phyloP scores from a whole-genome alignment of 2,888 invertebrate genomes.

The Lordiphosa fenestrarum region DNA sequence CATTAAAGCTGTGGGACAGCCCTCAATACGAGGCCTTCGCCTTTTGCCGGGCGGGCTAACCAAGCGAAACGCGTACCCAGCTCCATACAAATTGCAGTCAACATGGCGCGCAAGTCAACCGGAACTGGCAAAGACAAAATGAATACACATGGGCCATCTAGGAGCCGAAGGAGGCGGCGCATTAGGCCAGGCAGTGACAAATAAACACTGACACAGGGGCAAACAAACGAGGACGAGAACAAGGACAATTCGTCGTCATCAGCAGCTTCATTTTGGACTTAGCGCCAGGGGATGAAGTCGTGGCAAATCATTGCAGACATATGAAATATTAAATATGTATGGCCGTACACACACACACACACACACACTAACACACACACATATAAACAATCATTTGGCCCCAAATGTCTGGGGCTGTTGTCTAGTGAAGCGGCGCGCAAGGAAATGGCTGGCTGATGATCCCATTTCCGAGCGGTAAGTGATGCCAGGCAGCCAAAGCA shows the following conservation, averaged over 20 bases:
- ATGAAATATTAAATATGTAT: conserved; percentile 79
- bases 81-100: conserved; percentile 71
- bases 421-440: conserved; percentile 70
- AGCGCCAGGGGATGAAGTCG: conserved; percentile 54
- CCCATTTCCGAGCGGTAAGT: conserved; percentile 79
- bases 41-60: conserved; percentile 40
- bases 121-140: conserved; percentile 67
- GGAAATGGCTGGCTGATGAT: conserved; percentile 78
- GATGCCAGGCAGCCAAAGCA: conserved; percentile 62
- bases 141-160: conserved; percentile 58
- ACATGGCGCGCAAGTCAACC: conserved; percentile 68
- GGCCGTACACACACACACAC: conserved; percentile 17
- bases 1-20: conserved; percentile 47
- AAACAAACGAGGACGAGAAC: conserved; percentile 39
- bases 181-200: conserved; percentile 69
- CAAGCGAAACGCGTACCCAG: conserved; percentile 59
- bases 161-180: conserved; percentile 35
- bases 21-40: conserved; percentile 51
- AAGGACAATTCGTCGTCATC: conserved; percentile 73
- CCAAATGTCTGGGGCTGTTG: conserved; percentile 45
- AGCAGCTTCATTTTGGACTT: conserved; percentile 71
- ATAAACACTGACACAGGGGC: conserved; percentile 56
- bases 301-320: conserved; percentile 78
- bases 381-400: conserved; percentile 74
- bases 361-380: too few species aligned